These are phyloP conservation scores for Acarapis woodi DNA, from an alignment of 1,140 invertebrate genomes.

Conservation along the genomic window DNA sequence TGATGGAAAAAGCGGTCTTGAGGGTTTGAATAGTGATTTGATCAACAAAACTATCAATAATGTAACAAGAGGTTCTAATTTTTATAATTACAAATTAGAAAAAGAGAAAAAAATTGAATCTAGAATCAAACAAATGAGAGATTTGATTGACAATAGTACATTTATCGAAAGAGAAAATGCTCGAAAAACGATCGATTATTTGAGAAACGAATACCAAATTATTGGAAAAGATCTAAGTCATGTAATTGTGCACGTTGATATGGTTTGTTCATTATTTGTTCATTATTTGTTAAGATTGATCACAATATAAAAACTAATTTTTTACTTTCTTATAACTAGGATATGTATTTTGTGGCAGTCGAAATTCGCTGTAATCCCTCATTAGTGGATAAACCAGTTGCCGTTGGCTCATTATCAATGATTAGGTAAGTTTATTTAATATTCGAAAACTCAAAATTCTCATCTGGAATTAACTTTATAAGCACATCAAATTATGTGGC, in stretches of 20 bases:
- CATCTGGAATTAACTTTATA: too few relatives aligned
- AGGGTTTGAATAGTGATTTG: conserved; percentile 24
- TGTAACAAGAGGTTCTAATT: conserved; percentile 27
- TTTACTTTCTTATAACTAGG: too few relatives aligned
- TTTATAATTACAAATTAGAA: conserved; percentile 23
- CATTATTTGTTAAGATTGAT: too few relatives aligned
- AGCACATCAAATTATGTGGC: conserved; percentile 33
- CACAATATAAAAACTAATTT: too few relatives aligned
- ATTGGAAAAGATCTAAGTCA: conserved; percentile 19
- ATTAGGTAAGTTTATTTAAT: too few relatives aligned
- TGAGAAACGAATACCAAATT: conserved; percentile 5
- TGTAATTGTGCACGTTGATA: conserved; percentile 32
- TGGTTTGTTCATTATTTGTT: too few relatives aligned
- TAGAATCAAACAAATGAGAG: conserved; percentile 21
- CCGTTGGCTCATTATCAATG: conserved; percentile 30
- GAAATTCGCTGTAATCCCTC: conserved; percentile 29
- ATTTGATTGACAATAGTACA: conserved; percentile 13
- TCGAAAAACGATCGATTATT: conserved; percentile 15
- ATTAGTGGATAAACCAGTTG: conserved; percentile 28
- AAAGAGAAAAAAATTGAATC: conserved; percentile 20
- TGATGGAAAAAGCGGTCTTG: conserved; percentile 25
- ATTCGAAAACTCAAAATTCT: too few relatives aligned
- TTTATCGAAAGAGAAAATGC: conserved; percentile 18
- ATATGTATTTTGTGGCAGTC: conserved; percentile 33
- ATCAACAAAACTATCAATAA: conserved; percentile 29